Base-by-base conservation (phyloP, 2,888 invertebrate genomes). In the Euplexia lucipara region DNA sequence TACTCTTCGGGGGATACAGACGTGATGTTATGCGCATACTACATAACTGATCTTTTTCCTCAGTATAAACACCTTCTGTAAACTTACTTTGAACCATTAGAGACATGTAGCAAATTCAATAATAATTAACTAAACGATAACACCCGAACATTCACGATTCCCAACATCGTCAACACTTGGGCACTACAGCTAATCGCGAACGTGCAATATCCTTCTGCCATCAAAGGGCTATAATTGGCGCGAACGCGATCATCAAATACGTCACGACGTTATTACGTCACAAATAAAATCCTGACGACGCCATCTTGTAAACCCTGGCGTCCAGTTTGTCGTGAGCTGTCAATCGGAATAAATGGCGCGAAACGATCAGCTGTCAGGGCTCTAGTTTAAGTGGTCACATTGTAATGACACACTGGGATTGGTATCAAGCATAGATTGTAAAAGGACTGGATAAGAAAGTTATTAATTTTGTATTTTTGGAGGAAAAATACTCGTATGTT, bases 221-320 rank as follows among this genome's bases (percentile, higher is more conserved):
- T 77, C 67, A 67, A 77, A 60, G 41, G 32, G 35, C 47, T 37
- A 42, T 74, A 70, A 78, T 63, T 58, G 57, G 47, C 57, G 39
- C 44, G 47, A 71, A 54, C 37, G 60, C 8, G 35, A 48, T 51
- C 65, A 64, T 69, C 48, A 79, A 74, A 78, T 67, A 39, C 49
- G 51, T 63, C 80, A 75, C 61, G 57, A 62, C 64, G 62, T 65
- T 72, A 78, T 75, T 66, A 75, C 70, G 69, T 68, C 62, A 70
- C 74, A 76, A 83, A 85, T 81, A 83, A 81, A 82, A 74, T 72
- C 70, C 59, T 78, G 70, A 78, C 72, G 77, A 67, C 70, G 75
- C 77, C 75, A 80, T 83, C 79, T 78, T 70, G 73, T 78, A 78
- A 78, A 73, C 71, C 49, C 49, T 58, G 62, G 35, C 60, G 75